phyloP scores from a whole-genome alignment of 2,113 vertebrate genomes.

The Mus pahari region DNA sequence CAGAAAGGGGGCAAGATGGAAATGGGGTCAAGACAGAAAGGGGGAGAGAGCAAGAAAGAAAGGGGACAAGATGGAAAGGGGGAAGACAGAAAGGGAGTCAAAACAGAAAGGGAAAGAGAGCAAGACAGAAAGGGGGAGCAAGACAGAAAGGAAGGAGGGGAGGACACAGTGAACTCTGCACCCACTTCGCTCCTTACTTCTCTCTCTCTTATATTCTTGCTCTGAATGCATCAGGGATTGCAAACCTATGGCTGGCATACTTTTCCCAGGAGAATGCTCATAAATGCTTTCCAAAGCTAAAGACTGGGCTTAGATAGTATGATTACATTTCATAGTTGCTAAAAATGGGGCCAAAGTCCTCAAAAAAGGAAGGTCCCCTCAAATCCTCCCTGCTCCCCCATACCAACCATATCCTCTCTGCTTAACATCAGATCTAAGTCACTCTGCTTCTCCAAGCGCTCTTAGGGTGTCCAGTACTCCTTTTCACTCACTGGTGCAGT shows the following conservation, averaged over 20 bases:
- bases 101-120: too few species aligned
- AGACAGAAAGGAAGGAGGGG: too few species aligned
- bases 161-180: accelerated
- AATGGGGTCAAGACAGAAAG: too few species aligned
- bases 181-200: accelerated
- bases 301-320: not conserved
- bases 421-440: not conserved
- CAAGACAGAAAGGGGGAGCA: too few species aligned
- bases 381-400: not conserved
- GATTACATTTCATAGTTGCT: not conserved
- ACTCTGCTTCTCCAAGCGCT: not conserved
- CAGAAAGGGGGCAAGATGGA: too few species aligned
- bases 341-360: not conserved
- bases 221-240: not conserved
- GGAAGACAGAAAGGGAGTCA: too few species aligned
- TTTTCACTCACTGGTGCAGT: not conserved
- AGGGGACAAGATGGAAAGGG: too few species aligned
- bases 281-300: not conserved
- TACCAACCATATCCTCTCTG: accelerated
- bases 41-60: too few species aligned
- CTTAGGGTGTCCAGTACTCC: not conserved
- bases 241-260: not conserved
- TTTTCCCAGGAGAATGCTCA: not conserved
- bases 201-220: not conserved
- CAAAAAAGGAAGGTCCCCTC: not conserved